These are phyloP conservation scores for Drosophila nigricruria DNA, from an alignment of 2,888 invertebrate species.

Conservation along the genomic window DNA sequence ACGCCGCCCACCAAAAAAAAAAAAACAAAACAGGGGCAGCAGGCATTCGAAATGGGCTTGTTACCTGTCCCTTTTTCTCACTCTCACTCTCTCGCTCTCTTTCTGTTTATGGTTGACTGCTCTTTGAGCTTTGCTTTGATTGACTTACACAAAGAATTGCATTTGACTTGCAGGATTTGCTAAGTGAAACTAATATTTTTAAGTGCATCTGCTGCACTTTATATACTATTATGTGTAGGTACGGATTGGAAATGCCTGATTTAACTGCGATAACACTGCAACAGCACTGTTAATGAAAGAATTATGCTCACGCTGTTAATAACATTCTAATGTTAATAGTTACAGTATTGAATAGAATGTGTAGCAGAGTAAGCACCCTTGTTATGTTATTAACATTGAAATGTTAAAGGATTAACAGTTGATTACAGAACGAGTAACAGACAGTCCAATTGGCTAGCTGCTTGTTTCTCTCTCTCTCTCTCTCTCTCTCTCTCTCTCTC, in stretches of 20 bases:
- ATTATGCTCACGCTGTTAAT: not conserved
- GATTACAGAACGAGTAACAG: not conserved
- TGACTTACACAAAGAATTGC: constrained; percentile 8
- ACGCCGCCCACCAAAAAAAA: not conserved
- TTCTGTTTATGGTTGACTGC: constrained; percentile 32
- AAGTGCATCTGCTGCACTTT: constrained; percentile 8
- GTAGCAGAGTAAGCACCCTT: not conserved
- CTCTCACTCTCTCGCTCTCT: not conserved
- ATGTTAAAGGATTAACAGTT: not conserved
- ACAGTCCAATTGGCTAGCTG: not conserved
- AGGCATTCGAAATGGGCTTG: constrained; percentile 3
- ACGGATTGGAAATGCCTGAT: not conserved
- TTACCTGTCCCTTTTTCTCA: not conserved
- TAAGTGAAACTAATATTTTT: not conserved
- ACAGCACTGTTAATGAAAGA: not conserved
- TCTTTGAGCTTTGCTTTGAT: constrained; percentile 10
- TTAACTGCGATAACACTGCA: not conserved
- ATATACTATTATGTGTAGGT: not conserved
- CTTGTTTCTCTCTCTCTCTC: not conserved
- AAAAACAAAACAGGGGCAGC: not conserved
- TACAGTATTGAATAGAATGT: not conserved
- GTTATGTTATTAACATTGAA: not conserved
- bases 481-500: not conserved
- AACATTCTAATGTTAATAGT: not conserved
- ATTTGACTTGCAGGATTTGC: not conserved